A percentile compares a stretch with the other conserved stretches of the same genome.
Evolutionary conservation across 2,888 invertebrate genomes (phyloP).

Genomic region (Protula sp.): DNA sequence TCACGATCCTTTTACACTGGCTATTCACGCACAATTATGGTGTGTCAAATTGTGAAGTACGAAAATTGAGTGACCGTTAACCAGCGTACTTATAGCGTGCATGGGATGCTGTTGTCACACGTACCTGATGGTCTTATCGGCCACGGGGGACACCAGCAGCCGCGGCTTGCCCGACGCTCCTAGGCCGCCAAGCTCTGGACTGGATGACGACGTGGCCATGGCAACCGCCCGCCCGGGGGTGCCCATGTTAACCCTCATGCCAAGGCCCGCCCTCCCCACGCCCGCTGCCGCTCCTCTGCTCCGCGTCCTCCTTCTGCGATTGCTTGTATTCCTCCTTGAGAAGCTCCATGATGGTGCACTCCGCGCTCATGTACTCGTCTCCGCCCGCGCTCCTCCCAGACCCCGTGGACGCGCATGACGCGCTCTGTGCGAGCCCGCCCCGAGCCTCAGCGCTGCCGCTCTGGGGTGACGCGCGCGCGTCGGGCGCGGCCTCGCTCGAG

Average conservation of each 20-base stretch:
- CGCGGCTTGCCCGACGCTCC: not conserved
- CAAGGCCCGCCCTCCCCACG: slow-evolving; percentile 4
- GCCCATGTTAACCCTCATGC: not conserved
- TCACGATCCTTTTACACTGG: too few species aligned
- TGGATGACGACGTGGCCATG: slow-evolving; percentile 8
- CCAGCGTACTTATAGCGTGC: too few species aligned
- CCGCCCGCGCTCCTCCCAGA: too few species aligned
- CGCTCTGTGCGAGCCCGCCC: too few species aligned
- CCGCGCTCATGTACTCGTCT: not conserved
- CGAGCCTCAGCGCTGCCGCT: too few species aligned
- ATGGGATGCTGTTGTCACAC: too few species aligned
- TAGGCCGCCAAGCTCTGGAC: slow-evolving; percentile 10
- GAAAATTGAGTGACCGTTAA: too few species aligned
- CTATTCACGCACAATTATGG: too few species aligned
- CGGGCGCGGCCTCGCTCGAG: too few species aligned
- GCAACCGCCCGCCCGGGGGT: not conserved
- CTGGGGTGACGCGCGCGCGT: too few species aligned
- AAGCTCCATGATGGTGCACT: slow-evolving; percentile 23
- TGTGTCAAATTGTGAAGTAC: too few species aligned
- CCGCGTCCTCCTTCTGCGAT: not conserved
- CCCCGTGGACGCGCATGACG: too few species aligned
- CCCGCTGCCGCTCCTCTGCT: not conserved
- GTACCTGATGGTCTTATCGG: slow-evolving; percentile 42
- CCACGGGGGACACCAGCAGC: slow-evolving; percentile 37
- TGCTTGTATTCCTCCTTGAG: slow-evolving; percentile 34